A percentile compares a stretch with the other conserved stretches of the same genome.
phyloP scores from a whole-genome alignment of 2,797 vertebrate species.

The Paratrypauchen microcephalus region DNA sequence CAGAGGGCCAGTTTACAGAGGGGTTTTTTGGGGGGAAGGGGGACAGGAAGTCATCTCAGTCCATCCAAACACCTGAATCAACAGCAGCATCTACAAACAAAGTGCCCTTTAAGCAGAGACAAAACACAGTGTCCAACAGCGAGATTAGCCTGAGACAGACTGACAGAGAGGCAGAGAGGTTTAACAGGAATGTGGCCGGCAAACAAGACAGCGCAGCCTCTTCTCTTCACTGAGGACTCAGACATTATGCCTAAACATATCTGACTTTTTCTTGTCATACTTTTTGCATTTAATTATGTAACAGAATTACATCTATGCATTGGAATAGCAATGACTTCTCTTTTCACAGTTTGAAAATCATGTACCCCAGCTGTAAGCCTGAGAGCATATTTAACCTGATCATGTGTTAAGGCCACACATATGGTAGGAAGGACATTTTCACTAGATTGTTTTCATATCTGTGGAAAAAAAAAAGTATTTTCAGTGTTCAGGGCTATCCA shows the following conservation, averaged over 20 bases:
- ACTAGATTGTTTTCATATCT: too few relatives aligned
- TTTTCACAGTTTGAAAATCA: not conserved
- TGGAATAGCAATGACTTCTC: too few relatives aligned
- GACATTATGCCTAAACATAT: not conserved
- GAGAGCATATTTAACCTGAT: too few relatives aligned
- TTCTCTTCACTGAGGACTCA: slow-evolving; percentile 3
- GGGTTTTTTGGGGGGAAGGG: slow-evolving; percentile 21
- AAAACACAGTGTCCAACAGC: slow-evolving; percentile 49
- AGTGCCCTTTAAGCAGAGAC: slow-evolving; percentile 53
- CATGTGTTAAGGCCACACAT: too few relatives aligned
- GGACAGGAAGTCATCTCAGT: slow-evolving; percentile 60
- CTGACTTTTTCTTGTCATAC: too few relatives aligned
- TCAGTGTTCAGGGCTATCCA: too few relatives aligned
- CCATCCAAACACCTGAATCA: slow-evolving; percentile 77
- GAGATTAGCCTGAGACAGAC: slow-evolving; percentile 22
- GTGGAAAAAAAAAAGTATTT: too few relatives aligned
- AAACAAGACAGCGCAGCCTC: slow-evolving; percentile 34
- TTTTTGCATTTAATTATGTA: not conserved
- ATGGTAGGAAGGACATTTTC: too few relatives aligned
- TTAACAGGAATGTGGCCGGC: slow-evolving; percentile 2
- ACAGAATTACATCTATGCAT: too few relatives aligned
- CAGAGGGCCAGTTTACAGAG: slow-evolving; percentile 6
- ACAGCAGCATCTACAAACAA: slow-evolving; percentile 70
- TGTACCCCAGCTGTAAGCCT: not conserved
- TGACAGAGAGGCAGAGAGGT: not conserved